Evolutionary conservation across 2,797 vertebrate genomes (phyloP), one percentile per base, ranked within the genome.

Genomic region (Anas bahamensis): DNA sequence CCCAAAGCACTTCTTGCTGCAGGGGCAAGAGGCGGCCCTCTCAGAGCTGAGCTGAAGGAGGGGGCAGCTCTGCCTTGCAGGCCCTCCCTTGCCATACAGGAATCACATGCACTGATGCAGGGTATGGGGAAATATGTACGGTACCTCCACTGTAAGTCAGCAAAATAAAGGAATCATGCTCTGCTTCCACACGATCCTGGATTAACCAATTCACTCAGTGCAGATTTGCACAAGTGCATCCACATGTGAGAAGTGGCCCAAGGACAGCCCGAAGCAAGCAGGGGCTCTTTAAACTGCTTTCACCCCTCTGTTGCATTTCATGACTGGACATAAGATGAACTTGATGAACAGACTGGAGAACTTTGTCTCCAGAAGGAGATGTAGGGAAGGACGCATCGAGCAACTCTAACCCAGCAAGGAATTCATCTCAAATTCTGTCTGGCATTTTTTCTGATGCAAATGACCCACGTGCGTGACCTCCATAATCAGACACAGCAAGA

Each of bases 71-170:
- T 69, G 37, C 24, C 33, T 65, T 70, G 48, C n/a, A 44, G 63
- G 28, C 12, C 35, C n/a, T 13, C 60, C 57, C 70, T 66, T 39
- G 22, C 53, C n/a, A 6, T 21, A 5, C 24, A 70, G 61, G 39
- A 70, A 28, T n/a, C n/a, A 46, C 0, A 0, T 6, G 42, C 39
- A 26, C 1, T 1, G 33, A 37, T 61, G 37, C 37, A 28, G 23
- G 12, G 15, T 1, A 0, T 33, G 11, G 11, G 24, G 56, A 86
- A 57, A 73, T 23, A 29, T 19, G 9, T 4, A 5, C 4, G 13
- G 16, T 11, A 23, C 52, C 72, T 39, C 28, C 0, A 3, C 69
- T 65, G 44, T 15, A 16, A 6, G 12, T 21, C 4, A 73, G 24
- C 3, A 3, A 44, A 74, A 15, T 41, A 74, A 64, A 91, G 26